These are phyloP conservation scores for Ostrea edulis DNA, from an alignment of 1,140 invertebrate species.

Conservation along the genomic window DNA sequence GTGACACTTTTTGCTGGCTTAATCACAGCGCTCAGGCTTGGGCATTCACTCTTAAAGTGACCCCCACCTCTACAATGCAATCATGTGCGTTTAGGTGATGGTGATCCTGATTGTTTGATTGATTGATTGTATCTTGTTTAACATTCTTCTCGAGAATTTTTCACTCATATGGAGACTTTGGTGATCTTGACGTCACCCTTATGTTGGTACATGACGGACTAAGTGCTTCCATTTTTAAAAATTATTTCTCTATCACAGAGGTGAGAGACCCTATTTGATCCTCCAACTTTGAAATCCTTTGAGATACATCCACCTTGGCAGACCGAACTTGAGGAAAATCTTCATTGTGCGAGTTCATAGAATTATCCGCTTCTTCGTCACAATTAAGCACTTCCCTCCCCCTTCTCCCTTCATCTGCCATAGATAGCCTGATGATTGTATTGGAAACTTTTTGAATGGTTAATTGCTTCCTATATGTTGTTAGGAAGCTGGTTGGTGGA, in stretches of 20 bases:
- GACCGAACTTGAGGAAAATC: too few species aligned
- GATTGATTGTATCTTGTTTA: too few species aligned
- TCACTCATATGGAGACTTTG: too few species aligned
- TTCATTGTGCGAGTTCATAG: neutral
- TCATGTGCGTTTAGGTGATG: neutral
- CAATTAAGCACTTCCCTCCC: too few species aligned
- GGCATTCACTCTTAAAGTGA: neutral
- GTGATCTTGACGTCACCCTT: too few species aligned
- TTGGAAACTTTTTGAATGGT: constrained; percentile 2
- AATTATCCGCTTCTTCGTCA: neutral
- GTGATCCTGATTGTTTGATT: too few species aligned
- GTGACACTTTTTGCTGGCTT: neutral
- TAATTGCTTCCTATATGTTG: neutral
- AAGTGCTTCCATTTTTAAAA: too few species aligned
- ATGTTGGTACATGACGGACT: too few species aligned
- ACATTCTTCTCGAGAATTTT: too few species aligned
- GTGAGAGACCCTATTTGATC: neutral
- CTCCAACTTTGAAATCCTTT: neutral
- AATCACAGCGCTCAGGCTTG: neutral
- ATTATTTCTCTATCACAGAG: too few species aligned
- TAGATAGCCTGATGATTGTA: neutral
- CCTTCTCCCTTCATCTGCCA: neutral
- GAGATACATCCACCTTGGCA: neutral
- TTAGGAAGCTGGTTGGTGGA: neutral
- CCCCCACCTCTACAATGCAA: neutral